Conservation (phyloP, 2,113 vertebrate species). For the Cochlearius cochlearius region DNA sequence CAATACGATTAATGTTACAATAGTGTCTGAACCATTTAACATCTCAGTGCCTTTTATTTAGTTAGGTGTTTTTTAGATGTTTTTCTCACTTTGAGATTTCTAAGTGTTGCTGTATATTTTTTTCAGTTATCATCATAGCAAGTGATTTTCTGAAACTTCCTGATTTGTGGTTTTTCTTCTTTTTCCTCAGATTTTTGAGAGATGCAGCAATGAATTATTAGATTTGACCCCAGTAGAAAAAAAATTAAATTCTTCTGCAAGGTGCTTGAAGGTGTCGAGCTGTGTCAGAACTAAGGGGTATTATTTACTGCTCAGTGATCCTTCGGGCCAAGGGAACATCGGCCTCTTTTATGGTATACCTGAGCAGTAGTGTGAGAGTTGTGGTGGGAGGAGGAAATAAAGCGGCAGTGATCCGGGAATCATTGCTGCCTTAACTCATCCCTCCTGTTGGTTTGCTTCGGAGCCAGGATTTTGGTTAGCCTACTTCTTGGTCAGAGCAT, state of each 20-base stretch:
- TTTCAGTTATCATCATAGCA: background rate
- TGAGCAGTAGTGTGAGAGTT: background rate
- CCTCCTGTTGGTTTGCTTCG: background rate
- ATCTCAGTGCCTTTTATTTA: background rate
- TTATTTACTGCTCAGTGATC: background rate
- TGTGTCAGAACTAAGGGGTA: background rate
- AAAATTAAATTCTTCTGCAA: background rate
- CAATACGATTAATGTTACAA: background rate
- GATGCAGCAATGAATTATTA: background rate
- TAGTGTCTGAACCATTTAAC: background rate
- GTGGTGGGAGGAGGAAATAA: background rate
- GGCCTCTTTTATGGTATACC: background rate
- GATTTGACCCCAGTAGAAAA: background rate
- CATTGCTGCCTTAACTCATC: background rate
- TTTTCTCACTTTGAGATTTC: background rate
- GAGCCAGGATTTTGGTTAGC: background rate
- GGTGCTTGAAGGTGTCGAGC: background rate
- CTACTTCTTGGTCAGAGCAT: background rate
- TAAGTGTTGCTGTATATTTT: background rate
- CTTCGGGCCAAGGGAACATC: background rate
- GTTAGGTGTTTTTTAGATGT: background rate
- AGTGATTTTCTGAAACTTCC: background rate
- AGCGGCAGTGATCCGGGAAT: background rate
- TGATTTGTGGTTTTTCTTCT: accelerated
- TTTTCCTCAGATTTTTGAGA: background rate